Percentiles rank a stretch among this genome's conserved stretches.
These are phyloP conservation scores for Zhengitettix transpicula DNA, from an alignment of 2,888 invertebrate species.

Conservation along the genomic window DNA sequence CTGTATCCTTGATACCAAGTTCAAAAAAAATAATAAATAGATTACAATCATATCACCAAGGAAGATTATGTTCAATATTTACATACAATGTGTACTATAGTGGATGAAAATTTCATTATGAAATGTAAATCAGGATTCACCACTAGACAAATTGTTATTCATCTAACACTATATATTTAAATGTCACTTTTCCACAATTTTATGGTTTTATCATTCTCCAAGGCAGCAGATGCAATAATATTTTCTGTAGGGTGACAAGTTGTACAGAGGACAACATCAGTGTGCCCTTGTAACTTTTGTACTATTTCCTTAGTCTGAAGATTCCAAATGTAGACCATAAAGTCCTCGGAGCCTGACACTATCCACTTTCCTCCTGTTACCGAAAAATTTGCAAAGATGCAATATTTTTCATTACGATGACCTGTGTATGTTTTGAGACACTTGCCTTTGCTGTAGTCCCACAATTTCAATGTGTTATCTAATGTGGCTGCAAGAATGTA, in stretches of 20 bases:
- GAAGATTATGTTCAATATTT: no score
- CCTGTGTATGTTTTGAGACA: slow-evolving; percentile 96
- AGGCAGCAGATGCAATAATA: slow-evolving; percentile 94
- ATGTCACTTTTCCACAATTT: slow-evolving; percentile 96
- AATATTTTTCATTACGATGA: slow-evolving; percentile 98
- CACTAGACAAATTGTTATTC: no score
- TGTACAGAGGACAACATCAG: slow-evolving; percentile 87
- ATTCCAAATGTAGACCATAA: slow-evolving; percentile 99
- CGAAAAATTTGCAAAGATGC: slow-evolving; percentile 99
- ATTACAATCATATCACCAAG: no score
- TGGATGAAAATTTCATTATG: no score
- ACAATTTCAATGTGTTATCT: slow-evolving; percentile 94
- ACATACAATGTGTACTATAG: no score
- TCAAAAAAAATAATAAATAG: no score
- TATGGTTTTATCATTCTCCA: slow-evolving; percentile 97
- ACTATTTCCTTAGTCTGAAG: slow-evolving; percentile 98
- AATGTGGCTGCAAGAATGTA: slow-evolving; percentile 96
- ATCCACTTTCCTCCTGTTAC: slow-evolving; percentile 99
- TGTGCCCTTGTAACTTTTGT: slow-evolving; percentile 91
- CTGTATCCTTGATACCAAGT: no score
- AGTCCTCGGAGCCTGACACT: slow-evolving; percentile 98
- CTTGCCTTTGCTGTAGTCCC: slow-evolving; percentile 99
- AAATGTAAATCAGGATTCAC: no score
- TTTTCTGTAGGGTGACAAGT: slow-evolving; percentile 99
- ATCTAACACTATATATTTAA: not conserved